A percentile compares a stretch with the other conserved stretches of the same genome.
Conservation (phyloP, 2,888 invertebrate genomes). For the Lepidochitona cinerea region DNA sequence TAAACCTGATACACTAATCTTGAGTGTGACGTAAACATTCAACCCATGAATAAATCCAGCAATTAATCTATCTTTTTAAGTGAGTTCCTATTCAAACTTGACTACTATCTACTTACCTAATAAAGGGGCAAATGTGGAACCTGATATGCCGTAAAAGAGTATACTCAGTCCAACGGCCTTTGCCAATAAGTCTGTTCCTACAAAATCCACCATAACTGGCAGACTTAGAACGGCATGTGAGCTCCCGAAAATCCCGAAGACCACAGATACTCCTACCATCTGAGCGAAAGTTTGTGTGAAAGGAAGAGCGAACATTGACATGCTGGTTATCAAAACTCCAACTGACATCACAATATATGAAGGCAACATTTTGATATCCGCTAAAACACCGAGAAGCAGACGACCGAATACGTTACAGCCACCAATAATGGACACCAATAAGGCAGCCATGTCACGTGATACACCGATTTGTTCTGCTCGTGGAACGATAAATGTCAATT, state of each 20-base stretch:
- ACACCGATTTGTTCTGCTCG: neutral
- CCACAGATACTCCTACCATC: neutral
- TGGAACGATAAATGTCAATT: neutral
- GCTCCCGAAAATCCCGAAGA: neutral
- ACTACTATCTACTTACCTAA: neutral
- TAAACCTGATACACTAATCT: no score
- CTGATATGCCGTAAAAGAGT: neutral
- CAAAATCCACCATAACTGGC: constrained; percentile 1
- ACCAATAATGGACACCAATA: neutral
- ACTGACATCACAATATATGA: neutral
- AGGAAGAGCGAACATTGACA: neutral
- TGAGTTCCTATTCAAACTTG: no score
- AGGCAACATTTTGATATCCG: neutral
- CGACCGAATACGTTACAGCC: neutral
- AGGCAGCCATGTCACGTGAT: neutral
- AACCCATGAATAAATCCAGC: no score
- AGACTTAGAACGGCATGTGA: neutral
- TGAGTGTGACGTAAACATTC: no score
- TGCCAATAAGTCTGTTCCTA: neutral
- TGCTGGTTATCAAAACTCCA: neutral
- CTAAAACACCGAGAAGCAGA: neutral
- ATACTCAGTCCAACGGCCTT: neutral
- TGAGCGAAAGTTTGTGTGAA: neutral
- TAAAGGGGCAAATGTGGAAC: neutral
- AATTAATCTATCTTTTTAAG: no score